A percentile compares a stretch with the other conserved stretches of the same genome.
These are phyloP conservation scores for Pseudobourletiella spinata DNA, from an alignment of 1,140 invertebrate genomes.

Conservation along the genomic window DNA sequence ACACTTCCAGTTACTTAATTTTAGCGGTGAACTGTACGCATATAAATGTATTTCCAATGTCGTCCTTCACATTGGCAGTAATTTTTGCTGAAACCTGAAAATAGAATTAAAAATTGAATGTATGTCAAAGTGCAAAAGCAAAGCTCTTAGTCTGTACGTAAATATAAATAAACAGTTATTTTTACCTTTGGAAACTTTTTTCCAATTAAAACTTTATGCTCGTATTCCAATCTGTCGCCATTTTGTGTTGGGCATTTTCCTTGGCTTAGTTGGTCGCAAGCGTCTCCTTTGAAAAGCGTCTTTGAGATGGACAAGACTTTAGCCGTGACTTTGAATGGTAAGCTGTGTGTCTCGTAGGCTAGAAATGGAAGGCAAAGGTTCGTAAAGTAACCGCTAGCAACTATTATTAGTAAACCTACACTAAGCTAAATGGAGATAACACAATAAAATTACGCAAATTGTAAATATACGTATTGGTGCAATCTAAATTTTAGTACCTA, in stretches of 20 bases:
- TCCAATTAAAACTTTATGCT: background rate
- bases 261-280: background rate
- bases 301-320: background rate
- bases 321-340: constrained; percentile 4
- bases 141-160: background rate
- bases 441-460: too few species aligned
- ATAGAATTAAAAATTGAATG: background rate
- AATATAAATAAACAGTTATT: background rate
- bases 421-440: too few species aligned
- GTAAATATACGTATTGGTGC: too few species aligned
- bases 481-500: too few species aligned
- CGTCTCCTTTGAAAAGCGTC: constrained; percentile 3
- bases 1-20: too few species aligned
- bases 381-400: too few species aligned
- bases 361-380: background rate
- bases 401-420: too few species aligned
- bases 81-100: background rate
- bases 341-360: background rate
- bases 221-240: background rate
- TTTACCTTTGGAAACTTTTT: background rate
- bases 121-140: background rate
- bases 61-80: background rate
- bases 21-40: background rate
- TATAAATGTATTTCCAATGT: background rate
- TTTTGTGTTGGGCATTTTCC: background rate